A percentile compares a stretch with the other conserved stretches of the same genome.
Evolutionary conservation across 2,113 vertebrate species (phyloP).

Genomic region (Aepyceros melampus): DNA sequence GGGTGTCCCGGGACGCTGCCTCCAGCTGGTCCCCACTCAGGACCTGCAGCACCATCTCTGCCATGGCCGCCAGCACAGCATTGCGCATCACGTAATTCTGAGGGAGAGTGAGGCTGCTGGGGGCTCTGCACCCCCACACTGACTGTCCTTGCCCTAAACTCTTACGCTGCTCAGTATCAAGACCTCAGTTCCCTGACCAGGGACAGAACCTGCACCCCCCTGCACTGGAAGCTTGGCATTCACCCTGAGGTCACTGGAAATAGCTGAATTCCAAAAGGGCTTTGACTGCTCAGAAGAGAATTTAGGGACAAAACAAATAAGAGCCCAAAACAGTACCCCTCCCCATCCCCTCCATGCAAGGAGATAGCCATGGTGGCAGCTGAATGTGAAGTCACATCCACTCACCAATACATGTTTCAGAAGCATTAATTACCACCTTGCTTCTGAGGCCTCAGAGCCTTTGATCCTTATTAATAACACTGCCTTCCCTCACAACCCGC

Average conservation of each 20-base stretch:
- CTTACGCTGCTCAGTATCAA: not conserved
- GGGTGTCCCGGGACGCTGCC: slow-evolving; percentile 84
- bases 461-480: not conserved
- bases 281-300: not conserved
- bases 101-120: not conserved
- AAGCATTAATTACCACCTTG: not conserved
- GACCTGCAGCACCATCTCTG: slow-evolving; percentile 89
- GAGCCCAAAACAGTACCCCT: not conserved
- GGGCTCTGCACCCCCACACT: not conserved
- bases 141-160: not conserved
- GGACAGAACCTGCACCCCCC: not conserved
- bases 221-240: not conserved
- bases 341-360: not conserved
- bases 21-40: slow-evolving; percentile 90
- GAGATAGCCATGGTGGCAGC: not conserved
- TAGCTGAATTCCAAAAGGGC: not conserved
- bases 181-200: not conserved
- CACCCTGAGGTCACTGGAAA: not conserved
- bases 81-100: slow-evolving; percentile 92
- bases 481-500: not conserved
- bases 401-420: not conserved
- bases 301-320: not conserved
- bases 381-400: not conserved
- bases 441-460: not conserved
- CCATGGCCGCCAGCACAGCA: slow-evolving; percentile 89